Conservation (phyloP, 2,888 invertebrate genomes). For the Zeuzera pyrina region DNA sequence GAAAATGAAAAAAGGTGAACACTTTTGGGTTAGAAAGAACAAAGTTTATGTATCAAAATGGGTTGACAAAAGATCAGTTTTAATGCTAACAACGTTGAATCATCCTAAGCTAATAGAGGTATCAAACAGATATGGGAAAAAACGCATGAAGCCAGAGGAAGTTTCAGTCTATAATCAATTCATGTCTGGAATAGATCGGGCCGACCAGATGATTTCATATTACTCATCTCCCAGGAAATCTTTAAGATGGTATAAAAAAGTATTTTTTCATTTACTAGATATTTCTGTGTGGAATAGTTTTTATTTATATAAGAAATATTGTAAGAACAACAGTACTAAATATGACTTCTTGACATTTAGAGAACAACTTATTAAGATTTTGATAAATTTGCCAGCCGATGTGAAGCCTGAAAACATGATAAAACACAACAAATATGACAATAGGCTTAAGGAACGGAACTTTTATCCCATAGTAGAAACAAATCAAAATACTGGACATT, state of each 20-base stretch:
- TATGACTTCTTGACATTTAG: background rate
- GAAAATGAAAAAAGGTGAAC: conserved; percentile 16
- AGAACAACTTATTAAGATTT: too few species aligned
- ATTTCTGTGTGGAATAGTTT: conserved; percentile 2
- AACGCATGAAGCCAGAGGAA: conserved; percentile 5
- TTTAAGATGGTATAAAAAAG: conserved; percentile 2
- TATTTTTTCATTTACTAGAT: background rate
- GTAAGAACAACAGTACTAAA: background rate
- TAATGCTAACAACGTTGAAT: conserved; percentile 11
- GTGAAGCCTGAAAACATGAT: background rate
- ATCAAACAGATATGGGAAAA: conserved; percentile 11
- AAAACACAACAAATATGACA: background rate
- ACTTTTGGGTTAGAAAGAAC: conserved; percentile 14
- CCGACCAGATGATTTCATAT: conserved; percentile 15
- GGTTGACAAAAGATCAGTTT: conserved; percentile 15
- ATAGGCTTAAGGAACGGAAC: background rate
- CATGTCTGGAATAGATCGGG: conserved; percentile 13
- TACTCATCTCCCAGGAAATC: conserved; percentile 8
- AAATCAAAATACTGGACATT: background rate
- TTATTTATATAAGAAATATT: conserved; percentile 1
- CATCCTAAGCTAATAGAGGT: conserved; percentile 11
- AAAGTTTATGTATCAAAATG: conserved; percentile 16
- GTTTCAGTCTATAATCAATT: conserved; percentile 13
- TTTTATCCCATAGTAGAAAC: background rate
- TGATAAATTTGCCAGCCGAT: too few species aligned